phyloP scores from a whole-genome alignment of 1,140 invertebrate genomes.

The Alviniconcha marisindica region DNA sequence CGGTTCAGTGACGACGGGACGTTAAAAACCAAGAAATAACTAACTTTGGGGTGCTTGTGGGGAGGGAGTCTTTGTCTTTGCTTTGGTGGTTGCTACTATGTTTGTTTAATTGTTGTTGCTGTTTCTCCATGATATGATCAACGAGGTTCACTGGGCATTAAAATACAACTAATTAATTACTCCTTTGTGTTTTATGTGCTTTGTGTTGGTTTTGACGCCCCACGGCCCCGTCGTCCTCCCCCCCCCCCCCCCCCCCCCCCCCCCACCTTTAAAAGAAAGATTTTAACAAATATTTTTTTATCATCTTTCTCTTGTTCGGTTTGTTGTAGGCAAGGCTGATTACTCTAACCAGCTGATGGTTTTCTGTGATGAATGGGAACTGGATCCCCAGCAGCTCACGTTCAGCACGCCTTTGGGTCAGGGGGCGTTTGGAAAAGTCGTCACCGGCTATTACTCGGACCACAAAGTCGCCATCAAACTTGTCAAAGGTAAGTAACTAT shows the following conservation, averaged over 20 bases:
- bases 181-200: too few relatives aligned
- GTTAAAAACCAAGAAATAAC: too few relatives aligned
- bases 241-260: too few relatives aligned
- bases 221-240: neutral
- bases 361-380: conserved; percentile 91
- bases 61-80: too few relatives aligned
- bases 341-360: conserved; percentile 69
- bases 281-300: neutral
- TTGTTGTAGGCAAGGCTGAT: conserved; percentile 65
- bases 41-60: too few relatives aligned
- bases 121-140: too few relatives aligned
- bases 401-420: conserved; percentile 94
- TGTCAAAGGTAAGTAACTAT: conserved; percentile 72
- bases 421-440: conserved; percentile 89
- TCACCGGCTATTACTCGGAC: conserved; percentile 71
- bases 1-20: too few relatives aligned
- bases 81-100: too few relatives aligned
- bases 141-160: too few relatives aligned
- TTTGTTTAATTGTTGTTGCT: too few relatives aligned
- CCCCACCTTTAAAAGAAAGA: neutral
- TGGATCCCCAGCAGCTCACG: conserved; percentile 92
- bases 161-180: too few relatives aligned
- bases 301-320: neutral
- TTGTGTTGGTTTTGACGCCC: too few relatives aligned
- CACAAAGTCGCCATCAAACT: conserved; percentile 74